phyloP scores from a whole-genome alignment of 2,888 invertebrate genomes.

The Drosophila rubida region DNA sequence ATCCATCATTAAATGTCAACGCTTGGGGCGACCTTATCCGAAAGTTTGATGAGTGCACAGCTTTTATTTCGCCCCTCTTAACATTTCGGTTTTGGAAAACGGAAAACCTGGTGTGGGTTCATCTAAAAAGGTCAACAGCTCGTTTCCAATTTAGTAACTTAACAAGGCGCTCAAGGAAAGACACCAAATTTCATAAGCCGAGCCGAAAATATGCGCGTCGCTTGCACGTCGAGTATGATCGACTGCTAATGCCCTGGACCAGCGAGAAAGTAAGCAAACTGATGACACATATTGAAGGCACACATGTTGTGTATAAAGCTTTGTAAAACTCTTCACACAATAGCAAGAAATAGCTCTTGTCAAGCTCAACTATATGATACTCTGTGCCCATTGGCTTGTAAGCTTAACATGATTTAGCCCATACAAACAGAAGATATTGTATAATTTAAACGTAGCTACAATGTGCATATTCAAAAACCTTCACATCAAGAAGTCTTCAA shows the following conservation, averaged over 20 bases:
- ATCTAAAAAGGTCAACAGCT: constrained; percentile 76
- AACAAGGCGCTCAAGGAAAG: constrained; percentile 44
- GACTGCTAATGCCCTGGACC: not conserved
- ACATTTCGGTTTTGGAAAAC: constrained; percentile 16
- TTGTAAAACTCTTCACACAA: too few relatives aligned
- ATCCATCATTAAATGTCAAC: constrained; percentile 84
- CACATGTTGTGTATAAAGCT: too few relatives aligned
- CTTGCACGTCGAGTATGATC: not conserved
- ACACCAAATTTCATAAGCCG: not conserved
- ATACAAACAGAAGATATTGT: too few relatives aligned
- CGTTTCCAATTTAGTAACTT: constrained; percentile 73
- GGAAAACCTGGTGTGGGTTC: constrained; percentile 40
- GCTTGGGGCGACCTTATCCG: constrained; percentile 76
- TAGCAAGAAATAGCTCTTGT: too few relatives aligned
- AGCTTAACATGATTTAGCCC: too few relatives aligned
- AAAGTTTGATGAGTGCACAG: constrained; percentile 49
- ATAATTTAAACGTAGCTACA: too few relatives aligned
- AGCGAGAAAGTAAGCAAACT: too few relatives aligned
- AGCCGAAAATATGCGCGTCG: not conserved
- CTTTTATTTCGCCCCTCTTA: constrained; percentile 24
- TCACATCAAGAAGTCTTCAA: too few relatives aligned
- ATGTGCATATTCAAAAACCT: too few relatives aligned
- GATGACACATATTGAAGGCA: too few relatives aligned
- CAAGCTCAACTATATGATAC: too few relatives aligned
- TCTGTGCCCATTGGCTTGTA: too few relatives aligned